Conservation (phyloP, 2,888 invertebrate species). For the Ochropleura plecta region DNA sequence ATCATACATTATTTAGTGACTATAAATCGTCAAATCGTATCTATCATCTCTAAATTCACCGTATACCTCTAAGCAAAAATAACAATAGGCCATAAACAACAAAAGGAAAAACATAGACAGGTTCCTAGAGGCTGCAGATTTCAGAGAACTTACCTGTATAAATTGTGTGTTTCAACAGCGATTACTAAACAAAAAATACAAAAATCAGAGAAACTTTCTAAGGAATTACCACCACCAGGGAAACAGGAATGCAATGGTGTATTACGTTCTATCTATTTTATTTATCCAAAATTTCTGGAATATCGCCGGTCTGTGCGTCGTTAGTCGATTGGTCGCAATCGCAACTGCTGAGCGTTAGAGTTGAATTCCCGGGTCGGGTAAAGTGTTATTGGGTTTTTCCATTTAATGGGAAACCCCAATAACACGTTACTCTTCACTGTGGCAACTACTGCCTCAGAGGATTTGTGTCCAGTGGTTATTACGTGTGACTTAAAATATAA, state of each 20-base stretch:
- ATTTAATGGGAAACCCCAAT: no score
- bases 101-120: neutral
- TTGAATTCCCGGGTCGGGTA: no score
- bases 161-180: neutral
- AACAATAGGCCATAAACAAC: neutral
- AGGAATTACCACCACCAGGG: neutral
- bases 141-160: neutral
- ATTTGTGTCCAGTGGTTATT: no score
- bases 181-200: neutral
- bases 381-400: no score
- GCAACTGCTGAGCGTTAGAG: no score
- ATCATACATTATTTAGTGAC: slow-evolving; percentile 3
- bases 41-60: slow-evolving; percentile 10
- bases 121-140: neutral
- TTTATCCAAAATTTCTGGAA: neutral
- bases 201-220: no score
- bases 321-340: no score
- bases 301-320: no score
- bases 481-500: no score
- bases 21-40: neutral
- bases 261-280: neutral
- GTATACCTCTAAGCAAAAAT: neutral
- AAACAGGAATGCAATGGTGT: neutral
- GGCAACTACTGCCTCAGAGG: no score
- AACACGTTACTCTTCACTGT: no score